Evolutionary conservation across 2,113 vertebrate species (phyloP).

Genomic region (Antennarius striatus): DNA sequence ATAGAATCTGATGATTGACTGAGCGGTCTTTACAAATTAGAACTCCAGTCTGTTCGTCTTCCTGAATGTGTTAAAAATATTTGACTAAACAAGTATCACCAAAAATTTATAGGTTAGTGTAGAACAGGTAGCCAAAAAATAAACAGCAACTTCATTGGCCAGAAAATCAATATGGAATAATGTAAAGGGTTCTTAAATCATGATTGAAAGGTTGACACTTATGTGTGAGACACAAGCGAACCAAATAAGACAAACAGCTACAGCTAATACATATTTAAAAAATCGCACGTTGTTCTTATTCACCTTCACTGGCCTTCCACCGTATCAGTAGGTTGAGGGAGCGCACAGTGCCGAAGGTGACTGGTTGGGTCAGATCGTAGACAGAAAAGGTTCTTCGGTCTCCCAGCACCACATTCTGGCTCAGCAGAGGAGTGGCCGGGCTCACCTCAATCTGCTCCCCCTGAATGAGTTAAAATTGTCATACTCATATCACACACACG

Average conservation of each 20-base stretch:
- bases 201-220: neutral
- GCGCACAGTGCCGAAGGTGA: constrained; percentile 82
- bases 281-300: constrained; percentile 66
- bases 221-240: neutral
- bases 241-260: neutral
- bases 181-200: neutral
- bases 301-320: constrained; percentile 86
- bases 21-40: neutral
- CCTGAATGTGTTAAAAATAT: constrained; percentile 4
- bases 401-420: constrained; percentile 85
- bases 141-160: neutral
- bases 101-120: neutral
- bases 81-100: neutral
- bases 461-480: constrained; percentile 59
- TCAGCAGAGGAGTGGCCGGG: constrained; percentile 78
- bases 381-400: constrained; percentile 87
- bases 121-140: neutral
- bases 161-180: too few relatives aligned
- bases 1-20: neutral
- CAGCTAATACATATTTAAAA: neutral
- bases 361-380: constrained; percentile 87
- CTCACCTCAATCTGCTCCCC: constrained; percentile 89
- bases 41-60: neutral
- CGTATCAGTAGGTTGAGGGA: constrained; percentile 91
- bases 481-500: too few relatives aligned